Conservation (phyloP, 2,797 vertebrate species). For the Sphenodon punctatus region DNA sequence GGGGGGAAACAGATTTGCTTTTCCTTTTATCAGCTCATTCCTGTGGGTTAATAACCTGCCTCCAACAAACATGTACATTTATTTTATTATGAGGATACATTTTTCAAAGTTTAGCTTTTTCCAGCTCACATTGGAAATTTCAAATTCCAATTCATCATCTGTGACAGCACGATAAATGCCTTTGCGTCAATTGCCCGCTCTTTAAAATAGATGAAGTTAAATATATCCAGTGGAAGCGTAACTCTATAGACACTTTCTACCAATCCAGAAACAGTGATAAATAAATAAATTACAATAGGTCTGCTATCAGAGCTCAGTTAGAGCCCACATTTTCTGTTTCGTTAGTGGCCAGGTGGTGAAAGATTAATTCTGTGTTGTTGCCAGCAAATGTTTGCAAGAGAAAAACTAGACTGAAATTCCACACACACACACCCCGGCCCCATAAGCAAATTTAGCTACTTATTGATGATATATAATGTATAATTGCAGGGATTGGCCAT, state of each 20-base stretch:
- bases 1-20: not conserved
- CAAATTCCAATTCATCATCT: slow-evolving; percentile 1
- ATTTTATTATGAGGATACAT: not conserved
- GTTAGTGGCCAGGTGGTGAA: slow-evolving; percentile 42
- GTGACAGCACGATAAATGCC: slow-evolving; percentile 1
- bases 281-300: slow-evolving; percentile 51
- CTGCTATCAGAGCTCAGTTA: slow-evolving; percentile 53
- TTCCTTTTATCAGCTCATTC: not conserved
- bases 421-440: slow-evolving; percentile 63
- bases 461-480: slow-evolving; percentile 50
- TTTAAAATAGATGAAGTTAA: slow-evolving; percentile 4
- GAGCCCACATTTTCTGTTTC: slow-evolving; percentile 41
- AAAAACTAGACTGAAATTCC: slow-evolving; percentile 60
- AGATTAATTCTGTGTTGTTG: slow-evolving; percentile 46
- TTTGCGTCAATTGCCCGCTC: not conserved
- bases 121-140: not conserved
- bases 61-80: not conserved
- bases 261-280: slow-evolving; percentile 28
- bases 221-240: not conserved
- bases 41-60: not conserved
- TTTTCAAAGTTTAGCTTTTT: not conserved
- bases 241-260: not conserved
- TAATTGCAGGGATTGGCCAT: slow-evolving; percentile 44
- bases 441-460: slow-evolving; percentile 53
- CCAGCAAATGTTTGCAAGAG: slow-evolving; percentile 24